These are phyloP conservation scores for Argentina silus DNA, from an alignment of 2,797 vertebrate genomes.

Conservation along the genomic window DNA sequence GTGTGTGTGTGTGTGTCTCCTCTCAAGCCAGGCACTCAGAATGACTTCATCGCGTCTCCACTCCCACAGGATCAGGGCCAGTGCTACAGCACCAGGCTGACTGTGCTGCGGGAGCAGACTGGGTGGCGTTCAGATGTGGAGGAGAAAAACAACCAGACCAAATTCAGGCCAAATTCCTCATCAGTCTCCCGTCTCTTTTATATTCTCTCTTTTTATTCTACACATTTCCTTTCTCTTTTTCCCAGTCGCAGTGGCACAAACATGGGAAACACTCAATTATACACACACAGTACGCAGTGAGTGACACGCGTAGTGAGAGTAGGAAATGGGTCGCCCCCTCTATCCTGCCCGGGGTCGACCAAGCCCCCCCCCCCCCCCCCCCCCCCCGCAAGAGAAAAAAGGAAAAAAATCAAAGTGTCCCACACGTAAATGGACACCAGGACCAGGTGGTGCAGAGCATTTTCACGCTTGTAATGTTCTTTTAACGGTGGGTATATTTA, in stretches of 20 bases:
- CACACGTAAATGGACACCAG: slow-evolving; percentile 27
- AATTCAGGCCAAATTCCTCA: neutral
- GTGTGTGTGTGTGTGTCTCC: slow-evolving; percentile 29
- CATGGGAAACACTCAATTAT: neutral
- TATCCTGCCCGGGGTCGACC: neutral
- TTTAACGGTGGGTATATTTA: slow-evolving; percentile 56
- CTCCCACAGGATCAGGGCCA: slow-evolving; percentile 12
- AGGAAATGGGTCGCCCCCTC: neutral
- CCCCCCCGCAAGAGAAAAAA: neutral
- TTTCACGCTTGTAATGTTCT: slow-evolving; percentile 38
- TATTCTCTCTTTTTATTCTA: neutral
- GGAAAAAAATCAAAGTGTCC: neutral
- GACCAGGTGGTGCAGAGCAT: slow-evolving; percentile 43
- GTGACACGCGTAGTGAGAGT: neutral
- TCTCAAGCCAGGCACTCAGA: slow-evolving; percentile 25
- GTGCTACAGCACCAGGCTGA: neutral
- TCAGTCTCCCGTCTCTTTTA: neutral
- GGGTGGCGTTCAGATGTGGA: slow-evolving; percentile 49
- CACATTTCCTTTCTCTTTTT: neutral
- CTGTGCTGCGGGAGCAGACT: slow-evolving; percentile 20
- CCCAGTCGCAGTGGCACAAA: neutral
- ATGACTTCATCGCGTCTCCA: slow-evolving; percentile 25
- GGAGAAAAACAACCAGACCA: slow-evolving; percentile 46
- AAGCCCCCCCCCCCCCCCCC: neutral
- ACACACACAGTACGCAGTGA: neutral